Percentiles rank a stretch among this genome's conserved stretches.
Evolutionary conservation across 2,113 vertebrate genomes (phyloP).

Genomic region (Forbesichthys agassizii): DNA sequence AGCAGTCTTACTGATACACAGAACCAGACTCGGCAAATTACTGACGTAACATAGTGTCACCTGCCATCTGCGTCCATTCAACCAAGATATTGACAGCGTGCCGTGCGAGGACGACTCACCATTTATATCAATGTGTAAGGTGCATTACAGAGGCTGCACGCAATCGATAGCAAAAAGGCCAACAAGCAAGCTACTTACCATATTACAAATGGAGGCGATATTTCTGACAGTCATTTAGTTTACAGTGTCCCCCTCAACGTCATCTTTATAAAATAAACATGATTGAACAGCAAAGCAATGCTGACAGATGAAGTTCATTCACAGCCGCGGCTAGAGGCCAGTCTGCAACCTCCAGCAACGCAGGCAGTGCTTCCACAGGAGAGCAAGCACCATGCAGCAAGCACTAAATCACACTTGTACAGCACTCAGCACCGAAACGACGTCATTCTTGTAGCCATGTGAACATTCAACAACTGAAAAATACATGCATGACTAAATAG

Average conservation of each 20-base stretch:
- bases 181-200: constrained; percentile 83
- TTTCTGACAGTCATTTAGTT: constrained; percentile 99
- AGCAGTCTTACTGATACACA: neutral
- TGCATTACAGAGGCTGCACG: constrained; percentile 37
- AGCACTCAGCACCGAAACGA: constrained; percentile 29
- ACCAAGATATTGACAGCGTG: neutral
- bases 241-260: constrained; percentile 88
- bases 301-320: constrained; percentile 44
- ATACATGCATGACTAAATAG: constrained; percentile 17
- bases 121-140: constrained; percentile 22
- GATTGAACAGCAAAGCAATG: constrained; percentile 57
- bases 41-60: neutral
- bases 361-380: constrained; percentile 29
- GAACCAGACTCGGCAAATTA: neutral
- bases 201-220: constrained; percentile 99
- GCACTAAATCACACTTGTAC: constrained; percentile 18
- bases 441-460: constrained; percentile 38
- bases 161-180: constrained; percentile 24
- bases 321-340: constrained; percentile 72
- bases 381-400: constrained; percentile 49
- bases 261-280: constrained; percentile 90
- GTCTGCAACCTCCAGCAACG: constrained; percentile 61
- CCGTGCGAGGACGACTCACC: neutral
- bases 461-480: neutral
- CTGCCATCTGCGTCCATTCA: neutral